Percentiles rank a stretch among this genome's conserved stretches.
Conservation (phyloP, 1,140 invertebrate species). For the Drosophila watanabei region DNA sequence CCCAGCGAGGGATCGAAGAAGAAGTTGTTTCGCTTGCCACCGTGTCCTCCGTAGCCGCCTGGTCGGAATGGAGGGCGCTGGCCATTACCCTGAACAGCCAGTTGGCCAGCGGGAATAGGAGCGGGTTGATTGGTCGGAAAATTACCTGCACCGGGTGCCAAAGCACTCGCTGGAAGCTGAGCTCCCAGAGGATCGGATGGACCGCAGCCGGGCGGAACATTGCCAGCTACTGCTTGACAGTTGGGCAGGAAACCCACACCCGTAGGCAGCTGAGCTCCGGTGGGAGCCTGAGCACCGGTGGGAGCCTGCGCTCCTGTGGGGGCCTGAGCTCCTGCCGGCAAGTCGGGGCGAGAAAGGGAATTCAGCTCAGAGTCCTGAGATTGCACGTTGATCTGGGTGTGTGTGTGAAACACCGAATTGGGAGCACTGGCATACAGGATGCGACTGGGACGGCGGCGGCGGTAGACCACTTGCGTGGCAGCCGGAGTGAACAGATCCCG, state of each 20-base stretch:
- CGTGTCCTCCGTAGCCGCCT: conserved; percentile 28
- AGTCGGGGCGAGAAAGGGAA: conserved; percentile 46
- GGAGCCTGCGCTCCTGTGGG: conserved; percentile 33
- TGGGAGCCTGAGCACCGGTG: conserved; percentile 18
- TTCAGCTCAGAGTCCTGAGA: conserved; percentile 74
- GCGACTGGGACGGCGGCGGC: conserved; percentile 55
- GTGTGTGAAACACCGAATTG: conserved; percentile 77
- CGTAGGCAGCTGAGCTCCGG: conserved; percentile 20
- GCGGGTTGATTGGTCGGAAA: conserved; percentile 36
- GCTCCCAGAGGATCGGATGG: conserved; percentile 37
- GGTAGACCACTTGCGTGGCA: conserved; percentile 53
- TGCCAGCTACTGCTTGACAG: conserved; percentile 38
- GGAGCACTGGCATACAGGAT: conserved; percentile 70
- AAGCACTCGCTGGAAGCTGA: conserved; percentile 44
- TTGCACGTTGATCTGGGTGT: conserved; percentile 76
- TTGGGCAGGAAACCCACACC: conserved; percentile 26
- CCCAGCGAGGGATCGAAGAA: conserved; percentile 45
- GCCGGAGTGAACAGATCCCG: conserved; percentile 51
- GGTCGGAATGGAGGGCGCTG: conserved; percentile 28
- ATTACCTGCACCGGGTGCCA: conserved; percentile 30
- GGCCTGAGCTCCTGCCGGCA: conserved; percentile 16
- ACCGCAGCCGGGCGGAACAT: conserved; percentile 43
- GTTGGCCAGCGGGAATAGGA: conserved; percentile 41
- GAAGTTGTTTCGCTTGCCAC: conserved; percentile 33
- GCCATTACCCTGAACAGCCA: conserved; percentile 41